Conservation (phyloP, 2,113 vertebrate genomes). For the Progne subis region DNA sequence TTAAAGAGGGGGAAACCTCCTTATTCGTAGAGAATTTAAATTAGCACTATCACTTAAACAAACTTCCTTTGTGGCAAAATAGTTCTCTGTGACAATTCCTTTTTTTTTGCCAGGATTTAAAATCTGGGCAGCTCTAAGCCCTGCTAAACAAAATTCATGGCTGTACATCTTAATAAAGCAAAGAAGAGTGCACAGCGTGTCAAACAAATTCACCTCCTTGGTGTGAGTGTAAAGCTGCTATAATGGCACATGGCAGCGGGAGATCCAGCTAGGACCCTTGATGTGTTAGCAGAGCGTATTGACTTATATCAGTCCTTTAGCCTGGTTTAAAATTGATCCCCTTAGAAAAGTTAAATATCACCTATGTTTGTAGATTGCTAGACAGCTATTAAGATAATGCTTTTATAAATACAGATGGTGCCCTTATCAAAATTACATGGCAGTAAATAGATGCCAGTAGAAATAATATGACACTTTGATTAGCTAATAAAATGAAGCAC, state of each 20-base stretch:
- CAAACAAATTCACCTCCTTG: slow-evolving; percentile 18
- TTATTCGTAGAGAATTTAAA: neutral
- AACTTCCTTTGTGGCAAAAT: neutral
- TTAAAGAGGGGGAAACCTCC: neutral
- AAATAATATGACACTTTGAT: slow-evolving; percentile 77
- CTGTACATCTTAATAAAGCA: slow-evolving; percentile 66
- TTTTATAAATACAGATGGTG: slow-evolving; percentile 84
- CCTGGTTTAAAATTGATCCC: slow-evolving; percentile 78
- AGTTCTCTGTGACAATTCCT: neutral
- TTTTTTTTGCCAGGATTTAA: neutral
- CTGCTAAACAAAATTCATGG: slow-evolving; percentile 34
- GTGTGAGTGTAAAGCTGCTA: slow-evolving; percentile 22
- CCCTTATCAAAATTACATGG: slow-evolving; percentile 81
- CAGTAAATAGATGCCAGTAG: slow-evolving; percentile 78
- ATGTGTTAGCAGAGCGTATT: slow-evolving; percentile 67
- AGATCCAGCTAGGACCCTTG: slow-evolving; percentile 34
- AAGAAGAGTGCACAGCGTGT: neutral
- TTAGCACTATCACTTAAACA: neutral
- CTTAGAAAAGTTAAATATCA: slow-evolving; percentile 84
- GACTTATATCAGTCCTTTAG: slow-evolving; percentile 74
- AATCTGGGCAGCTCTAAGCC: slow-evolving; percentile 10
- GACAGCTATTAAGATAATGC: slow-evolving; percentile 83
- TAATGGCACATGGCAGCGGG: neutral
- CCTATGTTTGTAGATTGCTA: slow-evolving; percentile 79
- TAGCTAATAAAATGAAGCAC: slow-evolving; percentile 74